phyloP scores from a whole-genome alignment of 2,113 vertebrate genomes.

The Eolophus roseicapilla region DNA sequence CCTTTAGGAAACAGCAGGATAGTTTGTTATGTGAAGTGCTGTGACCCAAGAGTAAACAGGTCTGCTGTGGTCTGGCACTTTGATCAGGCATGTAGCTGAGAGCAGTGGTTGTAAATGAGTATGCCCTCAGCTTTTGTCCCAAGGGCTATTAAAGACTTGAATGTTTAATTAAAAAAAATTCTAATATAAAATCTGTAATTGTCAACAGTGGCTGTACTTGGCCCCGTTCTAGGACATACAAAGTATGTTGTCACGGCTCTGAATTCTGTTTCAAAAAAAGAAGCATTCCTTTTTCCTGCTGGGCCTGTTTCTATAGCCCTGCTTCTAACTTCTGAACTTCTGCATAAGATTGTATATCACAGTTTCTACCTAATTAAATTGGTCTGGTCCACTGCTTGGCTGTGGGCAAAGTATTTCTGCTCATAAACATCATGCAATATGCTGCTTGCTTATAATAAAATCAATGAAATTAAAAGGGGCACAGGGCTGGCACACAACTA shows the following conservation, averaged over 20 bases:
- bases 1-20: neutral
- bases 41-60: neutral
- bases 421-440: neutral
- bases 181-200: neutral
- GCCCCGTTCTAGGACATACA: fast-evolving
- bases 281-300: neutral
- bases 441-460: neutral
- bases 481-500: neutral
- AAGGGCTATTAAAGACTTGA: neutral
- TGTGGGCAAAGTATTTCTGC: neutral
- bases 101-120: neutral
- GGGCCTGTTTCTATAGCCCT: neutral
- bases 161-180: neutral
- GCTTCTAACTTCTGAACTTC: neutral
- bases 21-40: neutral
- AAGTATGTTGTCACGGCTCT: fast-evolving
- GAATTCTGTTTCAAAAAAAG: neutral
- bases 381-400: neutral
- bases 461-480: neutral
- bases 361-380: neutral
- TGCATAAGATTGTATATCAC: neutral
- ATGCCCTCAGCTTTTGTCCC: fast-evolving
- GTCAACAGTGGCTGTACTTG: neutral
- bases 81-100: neutral
- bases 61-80: neutral